Evolutionary conservation across 2,113 vertebrate species (phyloP).

Genomic region (Oenanthe melanoleuca): DNA sequence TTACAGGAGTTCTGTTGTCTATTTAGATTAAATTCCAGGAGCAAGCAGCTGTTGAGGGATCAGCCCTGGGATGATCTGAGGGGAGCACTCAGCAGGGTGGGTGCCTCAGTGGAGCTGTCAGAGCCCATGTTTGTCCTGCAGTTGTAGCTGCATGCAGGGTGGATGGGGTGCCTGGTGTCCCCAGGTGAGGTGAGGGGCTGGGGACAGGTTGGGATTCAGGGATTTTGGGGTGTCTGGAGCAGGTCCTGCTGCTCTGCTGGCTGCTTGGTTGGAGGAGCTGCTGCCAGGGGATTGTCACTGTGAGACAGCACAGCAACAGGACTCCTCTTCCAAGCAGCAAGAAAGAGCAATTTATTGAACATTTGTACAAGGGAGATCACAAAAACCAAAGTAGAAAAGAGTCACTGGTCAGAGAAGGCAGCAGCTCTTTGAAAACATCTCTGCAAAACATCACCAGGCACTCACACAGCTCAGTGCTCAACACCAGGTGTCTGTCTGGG

Average conservation of each 20-base stretch:
- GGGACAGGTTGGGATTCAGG: not conserved
- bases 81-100: not conserved
- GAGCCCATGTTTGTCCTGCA: not conserved
- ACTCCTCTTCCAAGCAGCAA: too few relatives aligned
- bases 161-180: not conserved
- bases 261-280: not conserved
- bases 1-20: conserved; percentile 6
- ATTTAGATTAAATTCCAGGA: not conserved
- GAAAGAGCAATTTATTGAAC: too few relatives aligned
- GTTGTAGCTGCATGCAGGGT: not conserved
- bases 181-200: too few relatives aligned
- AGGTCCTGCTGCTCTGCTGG: not conserved
- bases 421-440: too few relatives aligned
- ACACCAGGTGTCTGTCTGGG: too few relatives aligned
- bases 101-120: not conserved
- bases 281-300: not conserved
- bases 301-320: too few relatives aligned
- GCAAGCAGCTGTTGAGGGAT: not conserved
- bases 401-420: too few relatives aligned
- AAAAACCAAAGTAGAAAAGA: too few relatives aligned
- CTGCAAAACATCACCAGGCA: too few relatives aligned
- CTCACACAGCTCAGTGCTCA: too few relatives aligned
- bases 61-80: not conserved
- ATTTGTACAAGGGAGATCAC: too few relatives aligned
- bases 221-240: not conserved